Base-by-base conservation (phyloP, 2,797 vertebrate genomes). In the Vultur gryphus region DNA sequence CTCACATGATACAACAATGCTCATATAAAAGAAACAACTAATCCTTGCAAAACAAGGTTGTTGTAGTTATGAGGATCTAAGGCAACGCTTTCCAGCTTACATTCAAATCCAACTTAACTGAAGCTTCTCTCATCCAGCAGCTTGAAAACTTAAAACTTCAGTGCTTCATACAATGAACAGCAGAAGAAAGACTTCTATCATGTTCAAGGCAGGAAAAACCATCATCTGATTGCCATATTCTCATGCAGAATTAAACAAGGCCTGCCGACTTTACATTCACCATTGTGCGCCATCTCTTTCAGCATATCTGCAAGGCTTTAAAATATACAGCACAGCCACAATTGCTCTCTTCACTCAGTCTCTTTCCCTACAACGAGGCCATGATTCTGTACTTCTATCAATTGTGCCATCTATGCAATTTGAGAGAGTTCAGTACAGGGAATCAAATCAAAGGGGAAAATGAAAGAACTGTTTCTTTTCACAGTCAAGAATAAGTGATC, bases 401-500 rank as follows among this genome's bases (percentile, higher is more conserved):
- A 13, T 41, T 67, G 86, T 87, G 93, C 64, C 84, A 92, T 92
- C 96, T 89, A 90, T 15, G 75, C 81, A 87, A 55, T 94, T 52
- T 87, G 59, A 72, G 67, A 81, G 73, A 91, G 77, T 62, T 94
- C 72, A 79, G 76, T 37, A 76, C 85, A 79, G 26, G 73, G 71
- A 92, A 84, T 64, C 67, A 61, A 95, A 91, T 91, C 89, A 89
- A 87, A 93, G 44, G 2, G 3, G 64, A 83, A 87, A 93, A 95
- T 78, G 88, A 93, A 92, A 87, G 92, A 88, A 89, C 65, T 13
- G 0, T 87, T 94, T 86, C 86, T 80, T 94, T 95, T 94, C 90
- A 77, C n/a, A 78, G 84, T 44, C 71, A 91, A 83, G 93, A 95
- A 92, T 71, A 89, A 94, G 79, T 69, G 92, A 96, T 96, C 84